Evolutionary conservation across 2,888 invertebrate genomes (phyloP).

Genomic region (Dicycla oo): DNA sequence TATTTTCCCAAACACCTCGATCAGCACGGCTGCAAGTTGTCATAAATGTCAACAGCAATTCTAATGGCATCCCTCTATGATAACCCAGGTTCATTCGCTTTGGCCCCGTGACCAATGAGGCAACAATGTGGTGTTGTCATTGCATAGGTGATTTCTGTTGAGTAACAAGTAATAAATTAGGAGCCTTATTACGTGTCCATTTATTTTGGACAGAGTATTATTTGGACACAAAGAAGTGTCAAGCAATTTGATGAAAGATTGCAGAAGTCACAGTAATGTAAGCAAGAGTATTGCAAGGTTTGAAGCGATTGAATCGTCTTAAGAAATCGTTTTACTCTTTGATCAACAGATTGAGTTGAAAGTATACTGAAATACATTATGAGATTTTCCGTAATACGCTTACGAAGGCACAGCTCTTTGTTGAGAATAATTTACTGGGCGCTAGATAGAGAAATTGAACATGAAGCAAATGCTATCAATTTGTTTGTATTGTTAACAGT

Average conservation of each 20-base stretch:
- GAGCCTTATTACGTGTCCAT: conserved; percentile 38
- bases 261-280: conserved; percentile 31
- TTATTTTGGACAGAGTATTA: conserved; percentile 27
- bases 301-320: conserved; percentile 16
- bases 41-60: conserved; percentile 29
- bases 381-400: not conserved
- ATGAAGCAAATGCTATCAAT: not conserved
- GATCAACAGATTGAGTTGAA: not conserved
- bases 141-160: conserved; percentile 52
- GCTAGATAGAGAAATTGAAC: not conserved
- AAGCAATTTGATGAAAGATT: conserved; percentile 40
- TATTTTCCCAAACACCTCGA: not conserved
- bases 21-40: not conserved
- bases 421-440: not conserved
- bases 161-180: conserved; percentile 55
- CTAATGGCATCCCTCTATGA: conserved; percentile 32
- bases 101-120: conserved; percentile 37
- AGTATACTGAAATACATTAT: conserved; percentile 1
- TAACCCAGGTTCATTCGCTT: conserved; percentile 36
- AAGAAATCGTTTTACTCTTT: conserved; percentile 22
- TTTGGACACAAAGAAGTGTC: conserved; percentile 47
- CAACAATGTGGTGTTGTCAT: conserved; percentile 40
- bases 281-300: conserved; percentile 37
- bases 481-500: not conserved
- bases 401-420: not conserved